Evolutionary conservation across 2,888 invertebrate genomes (phyloP), one percentile per base, ranked within the genome.

Genomic region (Patella pellucida): DNA sequence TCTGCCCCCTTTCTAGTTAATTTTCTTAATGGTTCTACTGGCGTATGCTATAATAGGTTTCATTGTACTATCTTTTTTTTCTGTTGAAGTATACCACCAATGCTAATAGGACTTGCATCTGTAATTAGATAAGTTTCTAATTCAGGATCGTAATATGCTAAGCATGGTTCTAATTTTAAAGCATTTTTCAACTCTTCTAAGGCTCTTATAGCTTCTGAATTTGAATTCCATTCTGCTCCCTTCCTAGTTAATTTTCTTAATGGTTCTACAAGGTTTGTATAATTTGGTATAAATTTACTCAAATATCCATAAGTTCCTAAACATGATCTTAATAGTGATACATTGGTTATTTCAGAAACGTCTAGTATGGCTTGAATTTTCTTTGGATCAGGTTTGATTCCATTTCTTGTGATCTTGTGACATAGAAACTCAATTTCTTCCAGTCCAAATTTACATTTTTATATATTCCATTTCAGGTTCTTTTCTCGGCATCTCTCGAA

Each of bases 121-220:
- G 84, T 83, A 27, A 81, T n/a, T 11, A 85, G 41, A 67, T 83
- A 78, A n/a, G 81, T 83, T n/a, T 51, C 54, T 67, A 73, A 52
- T 12, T 75, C 50, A 1, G 78, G 79, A 72, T 85, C 75, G 75
- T 80, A 84, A 73, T 83, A 84, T 11, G 62, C 74, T 76, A 84
- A 79, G 9, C 81, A 79, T 23, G 75, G 15, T 11, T 71, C 52
- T 52, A 73, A 78, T 54, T 76, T 75, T 7, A 84, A 75, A n/a
- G 50, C 73, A 72, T 70, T 23, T 69, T 83, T 82, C 12, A 85
- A 74, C n/a, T 75, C 78, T 14, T 81, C 74, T 73, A 84, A 78
- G 14, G 83, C 71, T 52, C 50, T 68, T 70, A 80, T 71, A 62
- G 77, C 74, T 27, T 72, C n/a, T 3, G 67, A 12, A 3, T 68